phyloP scores from a whole-genome alignment of 2,888 invertebrate genomes.

The Rapana venosa region DNA sequence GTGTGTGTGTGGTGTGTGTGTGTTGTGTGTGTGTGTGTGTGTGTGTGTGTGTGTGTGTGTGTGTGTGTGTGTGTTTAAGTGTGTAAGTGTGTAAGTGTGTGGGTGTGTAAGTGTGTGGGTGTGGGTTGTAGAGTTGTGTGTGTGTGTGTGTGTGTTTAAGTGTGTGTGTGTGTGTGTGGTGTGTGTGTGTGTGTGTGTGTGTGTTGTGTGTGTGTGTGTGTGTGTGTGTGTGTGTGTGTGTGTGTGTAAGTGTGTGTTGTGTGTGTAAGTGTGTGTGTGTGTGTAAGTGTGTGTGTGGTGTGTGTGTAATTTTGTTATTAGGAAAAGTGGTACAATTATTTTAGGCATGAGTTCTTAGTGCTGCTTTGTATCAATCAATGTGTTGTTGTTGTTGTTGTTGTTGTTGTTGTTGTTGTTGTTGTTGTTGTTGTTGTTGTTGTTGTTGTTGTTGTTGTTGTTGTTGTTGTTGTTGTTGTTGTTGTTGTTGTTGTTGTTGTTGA shows the following conservation, averaged over 20 bases:
- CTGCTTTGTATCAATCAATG: no score
- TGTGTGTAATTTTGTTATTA: neutral
- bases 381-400: neutral
- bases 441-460: no score
- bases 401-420: neutral
- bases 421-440: neutral
- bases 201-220: neutral
- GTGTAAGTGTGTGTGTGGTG: neutral
- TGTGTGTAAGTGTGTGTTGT: neutral
- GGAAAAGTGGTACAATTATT: no score
- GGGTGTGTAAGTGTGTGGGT: neutral
- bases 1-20: neutral
- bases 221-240: neutral
- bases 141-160: neutral
- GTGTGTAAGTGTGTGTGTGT: neutral
- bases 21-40: neutral
- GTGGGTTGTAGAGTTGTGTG: no score
- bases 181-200: conserved; percentile 1
- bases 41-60: neutral
- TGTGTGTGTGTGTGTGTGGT: neutral
- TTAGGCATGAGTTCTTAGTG: no score
- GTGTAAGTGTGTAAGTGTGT: neutral
- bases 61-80: neutral
- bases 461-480: no score
- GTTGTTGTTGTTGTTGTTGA: no score